Base-by-base conservation (phyloP, 2,888 invertebrate species). In the Leptopilina syphax region DNA sequence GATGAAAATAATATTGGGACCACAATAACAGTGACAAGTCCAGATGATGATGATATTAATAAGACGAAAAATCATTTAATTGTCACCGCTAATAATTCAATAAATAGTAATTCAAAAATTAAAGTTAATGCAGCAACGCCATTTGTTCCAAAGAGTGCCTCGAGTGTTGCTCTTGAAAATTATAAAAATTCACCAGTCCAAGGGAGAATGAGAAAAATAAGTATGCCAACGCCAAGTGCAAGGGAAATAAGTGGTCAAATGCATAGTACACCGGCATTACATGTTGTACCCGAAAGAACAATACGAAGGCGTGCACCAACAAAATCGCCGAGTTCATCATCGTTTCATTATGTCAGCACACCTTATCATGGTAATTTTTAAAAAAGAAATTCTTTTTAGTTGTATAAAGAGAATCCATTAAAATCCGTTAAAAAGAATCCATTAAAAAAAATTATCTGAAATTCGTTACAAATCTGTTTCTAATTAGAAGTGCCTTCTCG, bases 271-370 rank as follows among this genome's bases (percentile, higher is more conserved):
- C 94, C 94, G 0, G 93, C 92, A 0, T 88, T 96, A 3, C 95
- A 95, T 89, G 95, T 95, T 0, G 96, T 96, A 0, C 96, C 96
- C 0, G 96, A 96, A 91, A 94, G 94, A 0, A 85, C 83, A 68
- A 82, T 86, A 79, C 87, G 82, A 83, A 88, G 86, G 78, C 87
- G 83, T 84, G 90, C 85, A 77, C 95, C 95, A 0, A 94, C 94
- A 87, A 94, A 95, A 0, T 96, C 95, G 47, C 96, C 96, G 0
- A 96, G 96, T 0, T 95, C 95, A 0, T 96, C 96, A 60, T 96
- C 96, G 73, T 96, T 97, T 85, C 95, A 96, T 83, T 97, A 97
- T 88, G 94, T 97, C 89, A 96, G 96, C 70, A 97, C 97, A 0
- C 96, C 97, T 0, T 97, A 96, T 88, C 97, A 97, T 86, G 97